A percentile compares a stretch with the other conserved stretches of the same genome.
These are phyloP conservation scores for Tetragonisca angustula DNA, from an alignment of 2,888 invertebrate genomes.

Conservation along the genomic window DNA sequence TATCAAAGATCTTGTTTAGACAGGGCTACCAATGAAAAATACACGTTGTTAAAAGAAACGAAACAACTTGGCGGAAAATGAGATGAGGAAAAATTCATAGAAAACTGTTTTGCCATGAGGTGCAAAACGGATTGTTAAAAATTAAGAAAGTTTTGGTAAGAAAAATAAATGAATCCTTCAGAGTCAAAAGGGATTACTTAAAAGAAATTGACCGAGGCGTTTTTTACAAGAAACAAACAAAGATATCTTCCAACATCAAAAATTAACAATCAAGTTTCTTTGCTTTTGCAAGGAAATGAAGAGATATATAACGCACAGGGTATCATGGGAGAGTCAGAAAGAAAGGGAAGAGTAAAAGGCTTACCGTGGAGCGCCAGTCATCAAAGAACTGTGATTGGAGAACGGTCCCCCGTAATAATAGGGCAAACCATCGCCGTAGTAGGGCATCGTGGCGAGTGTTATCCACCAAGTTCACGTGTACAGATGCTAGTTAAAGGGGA, in stretches of 20 bases:
- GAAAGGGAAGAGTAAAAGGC: slow-evolving; percentile 32
- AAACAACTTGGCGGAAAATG: not conserved
- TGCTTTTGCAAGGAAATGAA: not conserved
- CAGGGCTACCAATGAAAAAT: not conserved
- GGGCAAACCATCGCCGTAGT: slow-evolving; percentile 80
- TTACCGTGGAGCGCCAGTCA: slow-evolving; percentile 82
- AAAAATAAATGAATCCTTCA: too few species aligned
- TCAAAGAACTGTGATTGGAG: slow-evolving; percentile 82
- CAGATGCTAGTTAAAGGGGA: not conserved
- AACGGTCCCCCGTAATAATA: slow-evolving; percentile 80
- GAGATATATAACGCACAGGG: not conserved
- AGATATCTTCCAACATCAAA: too few species aligned
- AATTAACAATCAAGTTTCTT: too few species aligned
- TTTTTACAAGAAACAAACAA: too few species aligned
- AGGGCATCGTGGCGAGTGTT: slow-evolving; percentile 76
- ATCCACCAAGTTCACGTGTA: slow-evolving; percentile 24
- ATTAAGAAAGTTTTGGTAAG: too few species aligned
- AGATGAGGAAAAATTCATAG: too few species aligned
- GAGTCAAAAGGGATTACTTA: too few species aligned
- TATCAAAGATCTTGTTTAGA: not conserved
- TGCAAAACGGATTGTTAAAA: not conserved
- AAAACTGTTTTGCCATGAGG: not conserved
- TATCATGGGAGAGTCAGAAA: not conserved
- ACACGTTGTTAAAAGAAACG: not conserved
- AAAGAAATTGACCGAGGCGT: too few species aligned